These are phyloP conservation scores for Drosophila picticornis DNA, from an alignment of 2,888 invertebrate genomes.

Conservation along the genomic window DNA sequence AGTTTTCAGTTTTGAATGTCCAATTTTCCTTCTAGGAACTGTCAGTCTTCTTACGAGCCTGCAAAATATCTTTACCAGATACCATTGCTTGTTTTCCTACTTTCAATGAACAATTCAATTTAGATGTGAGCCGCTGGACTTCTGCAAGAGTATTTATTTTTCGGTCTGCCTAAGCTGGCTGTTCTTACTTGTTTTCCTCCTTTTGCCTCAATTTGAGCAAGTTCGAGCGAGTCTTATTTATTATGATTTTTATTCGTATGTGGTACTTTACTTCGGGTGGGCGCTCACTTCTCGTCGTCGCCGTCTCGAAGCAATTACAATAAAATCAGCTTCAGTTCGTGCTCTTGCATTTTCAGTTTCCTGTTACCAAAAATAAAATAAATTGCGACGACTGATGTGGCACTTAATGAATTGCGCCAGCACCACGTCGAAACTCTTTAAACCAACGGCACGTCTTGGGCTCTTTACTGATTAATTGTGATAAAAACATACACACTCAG, in stretches of 20 bases:
- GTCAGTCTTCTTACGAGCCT: not conserved
- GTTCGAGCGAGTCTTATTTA: slow-evolving; percentile 53
- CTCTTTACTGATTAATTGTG: slow-evolving; percentile 66
- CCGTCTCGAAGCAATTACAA: slow-evolving; percentile 60
- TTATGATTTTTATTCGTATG: slow-evolving; percentile 48
- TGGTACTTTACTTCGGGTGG: slow-evolving; percentile 45
- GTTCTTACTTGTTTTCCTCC: slow-evolving; percentile 2
- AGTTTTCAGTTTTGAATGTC: not conserved
- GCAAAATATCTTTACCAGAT: not conserved
- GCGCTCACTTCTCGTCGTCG: slow-evolving; percentile 37
- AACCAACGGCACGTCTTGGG: slow-evolving; percentile 55
- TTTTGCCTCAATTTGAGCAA: slow-evolving; percentile 3
- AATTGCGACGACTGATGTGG: slow-evolving; percentile 58
- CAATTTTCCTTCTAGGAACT: not conserved
- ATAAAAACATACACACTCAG: slow-evolving; percentile 26
- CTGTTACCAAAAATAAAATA: slow-evolving; percentile 71
- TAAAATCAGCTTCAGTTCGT: slow-evolving; percentile 62
- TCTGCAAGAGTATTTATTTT: not conserved
- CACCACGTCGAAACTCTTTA: slow-evolving; percentile 50
- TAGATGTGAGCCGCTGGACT: not conserved
- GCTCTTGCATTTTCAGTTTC: slow-evolving; percentile 64
- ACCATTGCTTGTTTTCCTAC: not conserved
- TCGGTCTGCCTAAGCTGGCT: not conserved
- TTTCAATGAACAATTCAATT: not conserved
- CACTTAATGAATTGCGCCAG: slow-evolving; percentile 66